Base-by-base conservation (phyloP, 2,888 invertebrate species). In the Pharmacophagus antenor region DNA sequence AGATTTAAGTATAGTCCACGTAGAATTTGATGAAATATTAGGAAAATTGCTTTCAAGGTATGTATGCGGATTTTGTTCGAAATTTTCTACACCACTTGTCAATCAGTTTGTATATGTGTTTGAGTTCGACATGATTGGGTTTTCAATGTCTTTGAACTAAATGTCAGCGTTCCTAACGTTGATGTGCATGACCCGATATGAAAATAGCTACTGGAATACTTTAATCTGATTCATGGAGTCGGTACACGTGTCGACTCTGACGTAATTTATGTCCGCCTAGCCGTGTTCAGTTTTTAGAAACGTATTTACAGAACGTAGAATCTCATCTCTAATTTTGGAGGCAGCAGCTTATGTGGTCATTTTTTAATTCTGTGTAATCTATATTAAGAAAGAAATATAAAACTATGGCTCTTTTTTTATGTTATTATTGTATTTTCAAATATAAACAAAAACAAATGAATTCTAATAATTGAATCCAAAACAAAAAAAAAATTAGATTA, bases 1-100 rank as follows among this genome's bases (percentile, higher is more conserved):
- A 0, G 95, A 95, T 66, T 83, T 74, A 63, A 82, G 86, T 53
- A 95, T 87, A 48, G 76, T 82, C 94, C 95, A 95, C n/a, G 51
- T 22, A 27, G 56, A 20, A 10, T 64, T 68, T 27, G 65, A 61
- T 47, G 49, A 37, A 31, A 57, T 31, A 20, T 71, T 23, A 7
- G 8, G 10, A 47, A 17, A 51, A 20, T 12, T 2, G 12, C 17
- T 37, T 10, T 25, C 25, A 10, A 44, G 44, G 27, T 44, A 12
- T 10, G 8, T 21, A 1, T 53, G 53, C 22, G 46, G 12, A 25
- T 48, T 42, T 22, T 22, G 18, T 15, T 47, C 41, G 1, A 7
- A 20, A 12, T 20, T 41, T 41, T 42, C 22, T 42, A 15, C 7
- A n/a, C 22, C 46, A 12, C 15, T 44, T 55, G 10, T 2, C 6